phyloP scores from a whole-genome alignment of 2,888 invertebrate genomes.

The Choreutis nemorana region DNA sequence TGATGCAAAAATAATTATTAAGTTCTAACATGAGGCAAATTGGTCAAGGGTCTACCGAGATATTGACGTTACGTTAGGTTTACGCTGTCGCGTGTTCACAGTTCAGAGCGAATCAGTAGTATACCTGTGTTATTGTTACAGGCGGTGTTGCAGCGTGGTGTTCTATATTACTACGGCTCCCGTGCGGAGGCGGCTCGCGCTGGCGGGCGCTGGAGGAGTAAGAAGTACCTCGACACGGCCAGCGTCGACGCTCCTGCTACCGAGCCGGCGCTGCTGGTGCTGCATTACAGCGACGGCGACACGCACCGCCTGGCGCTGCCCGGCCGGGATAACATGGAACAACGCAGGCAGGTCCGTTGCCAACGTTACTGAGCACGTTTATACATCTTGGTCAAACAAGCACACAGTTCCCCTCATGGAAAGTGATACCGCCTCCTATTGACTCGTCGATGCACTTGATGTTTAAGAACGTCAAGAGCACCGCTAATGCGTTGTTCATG shows the following conservation, averaged over 20 bases:
- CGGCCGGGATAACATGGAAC: background rate
- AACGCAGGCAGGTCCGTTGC: too few species aligned
- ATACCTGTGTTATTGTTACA: conserved; percentile 14
- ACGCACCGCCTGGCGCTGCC: conserved; percentile 50
- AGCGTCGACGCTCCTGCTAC: conserved; percentile 40
- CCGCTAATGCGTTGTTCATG: too few species aligned
- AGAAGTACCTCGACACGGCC: conserved; percentile 73
- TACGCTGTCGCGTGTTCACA: background rate
- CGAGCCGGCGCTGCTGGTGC: conserved; percentile 52
- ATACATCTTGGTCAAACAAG: too few species aligned
- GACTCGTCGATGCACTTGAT: too few species aligned
- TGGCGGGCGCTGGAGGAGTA: conserved; percentile 60
- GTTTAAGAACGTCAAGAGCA: too few species aligned
- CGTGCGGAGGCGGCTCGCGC: conserved; percentile 70
- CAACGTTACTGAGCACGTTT: too few species aligned
- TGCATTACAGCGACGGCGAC: conserved; percentile 67
- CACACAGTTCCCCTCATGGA: too few species aligned
- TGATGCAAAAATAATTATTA: too few species aligned
- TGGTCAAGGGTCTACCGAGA: too few species aligned
- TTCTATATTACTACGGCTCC: conserved; percentile 67
- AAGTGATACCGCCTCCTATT: too few species aligned
- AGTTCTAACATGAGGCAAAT: too few species aligned
- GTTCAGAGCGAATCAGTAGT: background rate
- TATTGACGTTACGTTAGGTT: background rate
- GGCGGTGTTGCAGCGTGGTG: conserved; percentile 73